These are phyloP conservation scores for Coecobrya sp. DNA, from an alignment of 2,888 invertebrate species.

Conservation along the genomic window DNA sequence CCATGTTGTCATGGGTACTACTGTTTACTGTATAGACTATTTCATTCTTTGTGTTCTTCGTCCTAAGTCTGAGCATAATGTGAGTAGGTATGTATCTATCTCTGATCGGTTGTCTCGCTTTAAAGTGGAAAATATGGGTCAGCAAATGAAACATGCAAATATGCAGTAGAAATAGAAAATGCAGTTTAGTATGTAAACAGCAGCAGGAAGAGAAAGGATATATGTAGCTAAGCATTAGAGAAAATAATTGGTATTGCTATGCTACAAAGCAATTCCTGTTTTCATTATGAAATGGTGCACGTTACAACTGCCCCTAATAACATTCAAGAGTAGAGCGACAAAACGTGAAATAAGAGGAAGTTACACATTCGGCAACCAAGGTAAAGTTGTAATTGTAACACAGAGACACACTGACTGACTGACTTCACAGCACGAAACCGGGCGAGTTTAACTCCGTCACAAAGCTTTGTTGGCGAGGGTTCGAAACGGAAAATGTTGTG, in stretches of 20 bases:
- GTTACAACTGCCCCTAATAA: neutral
- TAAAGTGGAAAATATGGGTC: neutral
- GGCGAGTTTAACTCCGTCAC: neutral
- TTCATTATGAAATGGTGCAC: conserved; percentile 13
- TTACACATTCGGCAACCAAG: neutral
- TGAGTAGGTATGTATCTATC: too few species aligned
- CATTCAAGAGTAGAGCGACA: neutral
- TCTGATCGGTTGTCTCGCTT: too few species aligned
- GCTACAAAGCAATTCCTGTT: neutral
- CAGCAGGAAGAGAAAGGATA: neutral
- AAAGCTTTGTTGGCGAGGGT: neutral
- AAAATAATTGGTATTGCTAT: neutral
- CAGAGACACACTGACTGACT: conserved; percentile 34
- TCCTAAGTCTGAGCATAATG: too few species aligned
- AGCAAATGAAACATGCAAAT: neutral
- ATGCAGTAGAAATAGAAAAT: neutral
- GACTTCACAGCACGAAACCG: neutral
- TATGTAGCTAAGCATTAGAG: neutral
- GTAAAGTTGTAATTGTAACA: neutral
- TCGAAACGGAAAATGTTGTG: neutral
- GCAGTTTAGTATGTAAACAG: neutral
- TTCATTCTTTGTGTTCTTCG: too few species aligned
- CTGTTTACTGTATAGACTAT: too few species aligned
- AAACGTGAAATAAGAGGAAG: neutral
- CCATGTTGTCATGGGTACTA: neutral